A percentile compares a stretch with the other conserved stretches of the same genome.
Conservation (phyloP, 2,797 vertebrate genomes). For the Phyllotis vaccarum region DNA sequence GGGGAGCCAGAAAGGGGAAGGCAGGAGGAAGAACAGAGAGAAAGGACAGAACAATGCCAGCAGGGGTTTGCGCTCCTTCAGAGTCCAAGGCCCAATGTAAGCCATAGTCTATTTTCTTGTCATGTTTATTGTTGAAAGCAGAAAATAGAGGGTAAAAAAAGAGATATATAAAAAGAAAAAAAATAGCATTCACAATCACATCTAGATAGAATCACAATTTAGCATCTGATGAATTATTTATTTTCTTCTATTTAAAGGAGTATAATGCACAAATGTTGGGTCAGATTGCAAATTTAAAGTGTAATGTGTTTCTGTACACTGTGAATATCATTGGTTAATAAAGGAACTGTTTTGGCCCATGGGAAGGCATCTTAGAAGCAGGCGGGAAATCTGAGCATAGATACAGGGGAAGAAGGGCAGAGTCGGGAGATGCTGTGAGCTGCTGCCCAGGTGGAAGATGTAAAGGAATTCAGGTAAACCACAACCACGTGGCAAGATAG, state of each 20-base stretch:
- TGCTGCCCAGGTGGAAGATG: too few relatives aligned
- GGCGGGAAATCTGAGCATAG: too few relatives aligned
- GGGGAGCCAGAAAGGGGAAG: background rate
- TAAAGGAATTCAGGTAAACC: too few relatives aligned
- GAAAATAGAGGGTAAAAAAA: background rate
- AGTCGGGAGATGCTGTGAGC: too few relatives aligned
- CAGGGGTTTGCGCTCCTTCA: background rate
- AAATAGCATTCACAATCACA: background rate
- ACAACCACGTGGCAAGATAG: too few relatives aligned
- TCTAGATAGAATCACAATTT: background rate
- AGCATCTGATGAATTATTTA: background rate
- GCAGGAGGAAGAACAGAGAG: background rate
- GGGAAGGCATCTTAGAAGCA: too few relatives aligned
- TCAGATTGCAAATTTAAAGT: background rate
- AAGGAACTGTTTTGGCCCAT: too few relatives aligned
- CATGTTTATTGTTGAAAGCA: background rate
- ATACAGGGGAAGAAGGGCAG: too few relatives aligned
- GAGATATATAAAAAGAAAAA: background rate
- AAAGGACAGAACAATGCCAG: constrained; percentile 48
- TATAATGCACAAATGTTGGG: background rate
- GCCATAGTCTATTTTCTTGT: background rate
- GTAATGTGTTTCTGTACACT: too few relatives aligned
- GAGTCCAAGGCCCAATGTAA: background rate
- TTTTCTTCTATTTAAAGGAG: constrained; percentile 17
- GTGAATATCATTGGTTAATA: too few relatives aligned